Base-by-base conservation (phyloP, 2,797 vertebrate genomes). In the Australoheros facetus region DNA sequence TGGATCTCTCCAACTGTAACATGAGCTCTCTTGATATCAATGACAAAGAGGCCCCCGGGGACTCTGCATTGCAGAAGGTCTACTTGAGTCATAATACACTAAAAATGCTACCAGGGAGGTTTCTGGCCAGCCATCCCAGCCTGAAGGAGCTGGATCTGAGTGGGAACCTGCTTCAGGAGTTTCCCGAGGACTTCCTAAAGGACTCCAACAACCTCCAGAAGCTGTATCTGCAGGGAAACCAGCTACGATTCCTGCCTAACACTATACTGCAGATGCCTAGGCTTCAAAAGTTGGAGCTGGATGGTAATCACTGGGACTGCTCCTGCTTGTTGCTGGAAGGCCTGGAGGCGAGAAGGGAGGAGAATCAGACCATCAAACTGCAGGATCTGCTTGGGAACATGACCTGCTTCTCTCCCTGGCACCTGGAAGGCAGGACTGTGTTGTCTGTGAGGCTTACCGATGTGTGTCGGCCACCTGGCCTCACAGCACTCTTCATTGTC, bases 271-370 rank as follows among this genome's bases (percentile, higher is more conserved):
- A 81, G 34, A 95, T 93, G 62, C 91, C 94, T 0, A 88, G 87
- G 1, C 95, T 97, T 54, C 78, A 84, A 13, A 92, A 42, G 3
- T 93, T 98, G 64, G 92, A 95, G 32, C 92, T 97, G 71, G 92
- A 92, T 34, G 94, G 94, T 54, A 98, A 98, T 86, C 95, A 82
- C 37, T 96, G 96, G 96, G 95, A 95, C 55, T 98, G 97, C 85
- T 95, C 96, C 56, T 98, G 97, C 13, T 26, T 85, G 23, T 83
- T 97, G 3, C 56, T 96, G 51, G 94, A 95, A 57, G 86, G 17
- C 39, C 73, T 97, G 80, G 91, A 93, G 66, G 84, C 77, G 2
- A 86, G 77, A 71, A 19, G 3, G 30, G 71, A 76, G 5, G 53
- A 77, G 2, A 91, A 93, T 51, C 86, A 90, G 78, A 93, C 89